A percentile compares a stretch with the other conserved stretches of the same genome.
Evolutionary conservation across 1,140 invertebrate genomes (phyloP).

Genomic region (Apolygus lucorum): DNA sequence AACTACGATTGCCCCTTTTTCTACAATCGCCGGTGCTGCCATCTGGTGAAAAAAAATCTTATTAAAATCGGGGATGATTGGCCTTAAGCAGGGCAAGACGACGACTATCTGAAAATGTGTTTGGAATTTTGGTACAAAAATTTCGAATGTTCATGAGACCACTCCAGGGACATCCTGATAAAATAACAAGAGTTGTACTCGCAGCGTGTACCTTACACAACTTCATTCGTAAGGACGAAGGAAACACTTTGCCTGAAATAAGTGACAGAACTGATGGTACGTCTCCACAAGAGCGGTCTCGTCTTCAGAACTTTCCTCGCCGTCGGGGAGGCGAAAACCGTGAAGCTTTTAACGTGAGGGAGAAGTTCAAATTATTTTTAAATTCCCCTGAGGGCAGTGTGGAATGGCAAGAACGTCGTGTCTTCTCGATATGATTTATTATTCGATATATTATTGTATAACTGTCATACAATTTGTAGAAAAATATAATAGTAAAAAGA

Average conservation of each 20-base stretch:
- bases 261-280: background rate
- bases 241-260: background rate
- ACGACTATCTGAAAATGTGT: constrained; percentile 31
- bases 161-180: no score
- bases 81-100: constrained; percentile 25
- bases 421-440: no score
- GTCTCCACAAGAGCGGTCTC: background rate
- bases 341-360: background rate
- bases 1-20: no score
- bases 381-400: background rate
- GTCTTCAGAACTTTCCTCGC: background rate
- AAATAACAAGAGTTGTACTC: no score
- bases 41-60: no score
- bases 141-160: no score
- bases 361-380: background rate
- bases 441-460: no score
- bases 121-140: constrained; percentile 19
- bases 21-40: no score
- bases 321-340: background rate
- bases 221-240: constrained; percentile 1
- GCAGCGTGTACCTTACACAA: no score
- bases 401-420: background rate
- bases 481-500: no score
- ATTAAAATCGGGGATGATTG: no score
- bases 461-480: no score